Evolutionary conservation across 2,113 vertebrate genomes (phyloP).

Genomic region (Saimiri boliviensis): DNA sequence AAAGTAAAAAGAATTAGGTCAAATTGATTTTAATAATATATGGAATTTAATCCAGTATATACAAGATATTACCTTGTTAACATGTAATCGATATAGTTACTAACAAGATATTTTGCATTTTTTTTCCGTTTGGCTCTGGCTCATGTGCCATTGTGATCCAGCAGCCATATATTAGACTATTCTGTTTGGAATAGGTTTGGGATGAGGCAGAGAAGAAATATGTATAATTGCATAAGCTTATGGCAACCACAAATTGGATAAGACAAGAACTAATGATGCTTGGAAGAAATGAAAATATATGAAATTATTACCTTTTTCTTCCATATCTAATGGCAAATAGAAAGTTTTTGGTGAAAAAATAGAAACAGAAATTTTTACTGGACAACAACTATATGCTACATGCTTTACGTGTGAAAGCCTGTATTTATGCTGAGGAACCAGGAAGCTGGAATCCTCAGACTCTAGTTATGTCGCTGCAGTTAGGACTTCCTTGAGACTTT

Average conservation of each 20-base stretch:
- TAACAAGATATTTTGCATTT: not conserved
- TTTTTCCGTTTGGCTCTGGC: not conserved
- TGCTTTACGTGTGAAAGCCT: not conserved
- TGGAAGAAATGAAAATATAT: not conserved
- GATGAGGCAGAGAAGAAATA: not conserved
- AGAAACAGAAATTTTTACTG: not conserved
- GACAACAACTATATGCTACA: not conserved
- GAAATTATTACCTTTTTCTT: not conserved
- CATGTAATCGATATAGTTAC: not conserved
- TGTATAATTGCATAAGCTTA: not conserved
- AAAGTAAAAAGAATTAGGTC: constrained; percentile 4
- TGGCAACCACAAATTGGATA: not conserved
- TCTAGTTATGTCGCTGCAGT: not conserved
- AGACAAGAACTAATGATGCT: not conserved
- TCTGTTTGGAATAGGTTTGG: constrained; percentile 16
- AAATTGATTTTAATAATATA: constrained; percentile 2
- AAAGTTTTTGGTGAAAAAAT: too few species aligned
- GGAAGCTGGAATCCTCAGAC: not conserved
- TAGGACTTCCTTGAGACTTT: not conserved
- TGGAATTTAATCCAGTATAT: not conserved
- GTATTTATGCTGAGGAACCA: not conserved
- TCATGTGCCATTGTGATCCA: not conserved
- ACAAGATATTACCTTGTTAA: not conserved
- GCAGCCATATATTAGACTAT: not conserved
- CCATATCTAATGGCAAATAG: not conserved